Conservation (phyloP, 2,113 vertebrate genomes). For the Limnothrissa miodon region DNA sequence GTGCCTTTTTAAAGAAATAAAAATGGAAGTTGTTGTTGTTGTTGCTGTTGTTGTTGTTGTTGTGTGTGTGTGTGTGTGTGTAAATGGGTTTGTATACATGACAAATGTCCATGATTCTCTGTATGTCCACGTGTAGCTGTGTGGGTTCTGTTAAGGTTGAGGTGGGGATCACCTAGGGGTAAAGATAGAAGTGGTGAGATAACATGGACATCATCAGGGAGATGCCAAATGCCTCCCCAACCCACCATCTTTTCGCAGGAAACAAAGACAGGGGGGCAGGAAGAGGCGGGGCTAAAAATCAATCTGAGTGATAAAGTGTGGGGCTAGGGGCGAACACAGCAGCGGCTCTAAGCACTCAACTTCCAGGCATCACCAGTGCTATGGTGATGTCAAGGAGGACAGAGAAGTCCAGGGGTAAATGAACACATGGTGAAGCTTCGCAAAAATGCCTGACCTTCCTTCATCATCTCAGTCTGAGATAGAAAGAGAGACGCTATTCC, state of each 20-base stretch:
- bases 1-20: background rate
- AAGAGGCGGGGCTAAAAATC: background rate
- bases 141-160: background rate
- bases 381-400: background rate
- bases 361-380: background rate
- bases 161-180: background rate
- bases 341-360: background rate
- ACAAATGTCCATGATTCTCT: background rate
- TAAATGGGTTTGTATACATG: slow-evolving; percentile 38
- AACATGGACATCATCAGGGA: background rate
- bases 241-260: background rate
- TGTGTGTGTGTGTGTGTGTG: slow-evolving; percentile 21
- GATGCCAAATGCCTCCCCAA: background rate
- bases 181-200: background rate
- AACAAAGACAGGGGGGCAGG: background rate
- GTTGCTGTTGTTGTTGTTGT: slow-evolving; percentile 28
- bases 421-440: background rate
- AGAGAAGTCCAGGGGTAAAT: background rate
- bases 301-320: background rate
- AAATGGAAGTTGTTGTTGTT: slow-evolving; percentile 25
- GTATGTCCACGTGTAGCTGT: background rate
- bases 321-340: background rate
- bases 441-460: background rate
- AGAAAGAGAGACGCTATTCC: background rate
- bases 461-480: background rate